Conservation (phyloP, 1,140 invertebrate species). For the Centruroides sculpturatus region DNA sequence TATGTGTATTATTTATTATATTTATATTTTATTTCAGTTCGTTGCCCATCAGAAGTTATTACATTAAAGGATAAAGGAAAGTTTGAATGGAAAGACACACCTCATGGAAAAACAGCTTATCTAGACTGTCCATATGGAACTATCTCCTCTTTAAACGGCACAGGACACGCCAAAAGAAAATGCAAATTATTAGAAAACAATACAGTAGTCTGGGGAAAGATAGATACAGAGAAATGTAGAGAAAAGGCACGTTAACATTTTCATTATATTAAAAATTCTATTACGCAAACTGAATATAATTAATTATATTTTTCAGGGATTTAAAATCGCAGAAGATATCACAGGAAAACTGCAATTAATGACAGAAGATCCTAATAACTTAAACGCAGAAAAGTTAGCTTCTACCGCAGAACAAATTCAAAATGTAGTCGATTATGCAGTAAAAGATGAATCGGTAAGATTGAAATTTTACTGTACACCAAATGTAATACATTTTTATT, state of each 20-base stretch:
- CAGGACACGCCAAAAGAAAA: slow-evolving; percentile 8
- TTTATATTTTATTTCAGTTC: slow-evolving; percentile 11
- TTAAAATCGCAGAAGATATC: slow-evolving; percentile 15
- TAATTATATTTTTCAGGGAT: slow-evolving; percentile 4
- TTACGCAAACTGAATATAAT: no score
- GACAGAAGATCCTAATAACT: slow-evolving; percentile 11
- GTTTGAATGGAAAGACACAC: slow-evolving; percentile 22
- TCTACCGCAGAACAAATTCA: slow-evolving; percentile 13
- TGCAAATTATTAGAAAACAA: slow-evolving; percentile 16
- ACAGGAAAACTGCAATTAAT: slow-evolving; percentile 17
- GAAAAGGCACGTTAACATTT: slow-evolving; percentile 16
- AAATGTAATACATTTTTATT: no score
- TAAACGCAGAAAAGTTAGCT: slow-evolving; percentile 8
- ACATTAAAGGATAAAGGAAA: slow-evolving; percentile 18
- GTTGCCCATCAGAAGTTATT: slow-evolving; percentile 19
- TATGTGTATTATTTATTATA: no score
- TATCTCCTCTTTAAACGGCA: slow-evolving; percentile 5
- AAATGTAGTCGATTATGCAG: slow-evolving; percentile 16
- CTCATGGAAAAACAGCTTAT: slow-evolving; percentile 18
- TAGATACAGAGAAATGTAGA: slow-evolving; percentile 10
- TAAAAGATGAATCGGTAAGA: slow-evolving; percentile 19
- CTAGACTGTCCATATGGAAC: slow-evolving; percentile 22
- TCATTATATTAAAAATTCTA: no score
- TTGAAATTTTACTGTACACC: neutral
- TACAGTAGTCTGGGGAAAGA: slow-evolving; percentile 9